Evolutionary conservation across 2,797 vertebrate genomes (phyloP).

Genomic region (Tamandua tetradactyla): DNA sequence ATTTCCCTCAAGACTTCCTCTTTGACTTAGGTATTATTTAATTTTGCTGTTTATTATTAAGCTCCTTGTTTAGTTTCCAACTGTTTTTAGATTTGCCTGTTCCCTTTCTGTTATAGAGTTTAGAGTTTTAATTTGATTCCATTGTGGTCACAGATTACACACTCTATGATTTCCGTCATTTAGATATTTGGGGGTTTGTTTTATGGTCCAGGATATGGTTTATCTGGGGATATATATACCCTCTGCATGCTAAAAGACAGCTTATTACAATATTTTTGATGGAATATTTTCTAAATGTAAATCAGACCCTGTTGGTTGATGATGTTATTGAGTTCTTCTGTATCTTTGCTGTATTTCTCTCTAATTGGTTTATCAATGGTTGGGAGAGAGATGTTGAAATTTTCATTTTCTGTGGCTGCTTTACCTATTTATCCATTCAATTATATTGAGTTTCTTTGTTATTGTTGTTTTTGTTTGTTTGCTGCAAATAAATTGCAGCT

Average conservation of each 20-base stretch:
- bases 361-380: neutral
- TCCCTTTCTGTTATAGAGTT: neutral
- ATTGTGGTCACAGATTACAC: neutral
- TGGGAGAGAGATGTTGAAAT: neutral
- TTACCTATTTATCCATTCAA: too few relatives aligned
- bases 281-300: too few relatives aligned
- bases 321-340: neutral
- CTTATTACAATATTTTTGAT: too few relatives aligned
- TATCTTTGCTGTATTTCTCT: neutral
- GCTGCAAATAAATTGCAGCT: neutral
- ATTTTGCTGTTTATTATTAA: neutral
- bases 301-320: too few relatives aligned
- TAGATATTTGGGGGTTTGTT: neutral
- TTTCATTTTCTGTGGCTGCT: neutral
- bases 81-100: neutral
- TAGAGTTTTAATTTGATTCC: neutral
- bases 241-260: neutral
- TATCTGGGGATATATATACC: neutral
- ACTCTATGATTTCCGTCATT: neutral
- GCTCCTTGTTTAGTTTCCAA: neutral
- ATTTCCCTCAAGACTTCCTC: neutral
- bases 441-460: too few relatives aligned
- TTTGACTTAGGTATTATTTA: neutral
- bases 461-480: too few relatives aligned
- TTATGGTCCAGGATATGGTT: neutral